A percentile compares a stretch with the other conserved stretches of the same genome.
These are phyloP conservation scores for Omphaloscelis lunosa DNA, from an alignment of 2,888 invertebrate species.

Conservation along the genomic window DNA sequence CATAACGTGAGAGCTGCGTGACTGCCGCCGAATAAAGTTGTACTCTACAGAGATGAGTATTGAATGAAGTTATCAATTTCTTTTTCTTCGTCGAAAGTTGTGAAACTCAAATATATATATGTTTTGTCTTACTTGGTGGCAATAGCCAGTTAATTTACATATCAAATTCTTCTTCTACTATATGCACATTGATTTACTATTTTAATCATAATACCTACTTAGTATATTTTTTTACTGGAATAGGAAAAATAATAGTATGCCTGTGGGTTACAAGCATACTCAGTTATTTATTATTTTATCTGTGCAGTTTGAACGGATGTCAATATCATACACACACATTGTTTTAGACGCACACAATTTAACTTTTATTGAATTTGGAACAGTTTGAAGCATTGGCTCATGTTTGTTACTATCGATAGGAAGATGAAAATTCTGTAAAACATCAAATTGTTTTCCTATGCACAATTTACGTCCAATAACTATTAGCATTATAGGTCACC, in stretches of 20 bases:
- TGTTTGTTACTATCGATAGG: background rate
- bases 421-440: background rate
- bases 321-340: background rate
- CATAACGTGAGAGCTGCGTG: background rate
- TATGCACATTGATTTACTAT: background rate
- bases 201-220: background rate
- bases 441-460: background rate
- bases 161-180: background rate
- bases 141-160: background rate
- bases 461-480: background rate
- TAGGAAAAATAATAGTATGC: background rate
- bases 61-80: background rate
- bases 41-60: background rate
- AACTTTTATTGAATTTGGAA: background rate
- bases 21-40: background rate
- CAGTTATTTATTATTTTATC: too few relatives aligned
- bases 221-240: background rate
- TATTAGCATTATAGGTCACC: background rate
- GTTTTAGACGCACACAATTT: background rate
- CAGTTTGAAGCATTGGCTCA: background rate
- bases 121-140: background rate
- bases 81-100: background rate
- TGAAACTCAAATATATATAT: background rate
- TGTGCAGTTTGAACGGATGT: background rate
- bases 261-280: too few relatives aligned